A percentile compares a stretch with the other conserved stretches of the same genome.
Evolutionary conservation across 2,888 invertebrate genomes (phyloP).

Genomic region (Ligdia adustata): DNA sequence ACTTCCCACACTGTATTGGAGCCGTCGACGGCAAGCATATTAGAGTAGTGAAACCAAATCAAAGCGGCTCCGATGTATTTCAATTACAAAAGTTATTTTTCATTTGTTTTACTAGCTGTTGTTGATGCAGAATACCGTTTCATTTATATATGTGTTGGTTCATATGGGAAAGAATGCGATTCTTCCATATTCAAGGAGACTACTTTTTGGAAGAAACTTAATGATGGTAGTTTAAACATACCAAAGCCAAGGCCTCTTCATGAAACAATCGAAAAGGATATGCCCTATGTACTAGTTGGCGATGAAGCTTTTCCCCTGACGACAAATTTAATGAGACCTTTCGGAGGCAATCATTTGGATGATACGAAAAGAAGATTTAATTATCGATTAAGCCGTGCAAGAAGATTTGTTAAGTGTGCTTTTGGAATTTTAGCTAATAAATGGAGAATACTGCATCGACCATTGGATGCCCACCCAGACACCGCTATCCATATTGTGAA

Average conservation of each 20-base stretch:
- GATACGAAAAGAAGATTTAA: too few relatives aligned
- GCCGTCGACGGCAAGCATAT: conserved; percentile 14
- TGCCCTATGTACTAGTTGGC: background rate
- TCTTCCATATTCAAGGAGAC: conserved; percentile 41
- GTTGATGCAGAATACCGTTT: conserved; percentile 25
- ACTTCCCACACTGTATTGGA: conserved; percentile 13
- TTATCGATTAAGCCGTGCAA: too few relatives aligned
- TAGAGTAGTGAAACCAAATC: background rate
- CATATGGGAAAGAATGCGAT: too few relatives aligned
- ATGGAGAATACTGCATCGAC: too few relatives aligned
- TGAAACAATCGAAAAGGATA: conserved; percentile 16
- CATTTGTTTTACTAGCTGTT: conserved; percentile 23
- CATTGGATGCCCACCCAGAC: too few relatives aligned
- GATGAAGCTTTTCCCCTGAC: background rate
- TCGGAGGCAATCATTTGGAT: too few relatives aligned
- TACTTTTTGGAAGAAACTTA: conserved; percentile 36
- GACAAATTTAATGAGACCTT: background rate
- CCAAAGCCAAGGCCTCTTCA: conserved; percentile 36
- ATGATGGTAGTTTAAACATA: conserved; percentile 36
- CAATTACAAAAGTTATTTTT: conserved; percentile 24
- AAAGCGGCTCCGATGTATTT: conserved; percentile 22
- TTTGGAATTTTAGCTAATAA: too few relatives aligned
- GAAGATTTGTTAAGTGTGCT: too few relatives aligned
- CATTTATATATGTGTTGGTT: conserved; percentile 36
- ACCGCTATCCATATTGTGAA: too few relatives aligned